Evolutionary conservation across 2,113 vertebrate species (phyloP).

Genomic region (Prinia subflava): DNA sequence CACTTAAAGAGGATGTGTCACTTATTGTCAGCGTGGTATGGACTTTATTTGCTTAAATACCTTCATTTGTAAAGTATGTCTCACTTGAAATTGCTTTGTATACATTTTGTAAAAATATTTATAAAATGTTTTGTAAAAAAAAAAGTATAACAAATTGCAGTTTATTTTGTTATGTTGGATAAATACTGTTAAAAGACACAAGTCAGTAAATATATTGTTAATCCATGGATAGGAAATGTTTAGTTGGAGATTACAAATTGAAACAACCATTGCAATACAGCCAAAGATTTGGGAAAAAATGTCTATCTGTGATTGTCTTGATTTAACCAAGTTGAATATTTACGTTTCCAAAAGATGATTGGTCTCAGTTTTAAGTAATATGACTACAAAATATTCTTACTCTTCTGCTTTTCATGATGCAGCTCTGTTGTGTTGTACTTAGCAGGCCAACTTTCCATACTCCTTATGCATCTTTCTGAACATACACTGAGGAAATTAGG

Average conservation of each 20-base stretch:
- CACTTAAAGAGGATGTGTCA: conserved; percentile 77
- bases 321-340: conserved; percentile 72
- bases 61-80: conserved; percentile 88
- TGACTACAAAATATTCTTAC: background rate
- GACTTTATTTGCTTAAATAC: conserved; percentile 83
- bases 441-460: background rate
- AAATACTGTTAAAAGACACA: conserved; percentile 85
- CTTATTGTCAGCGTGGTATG: conserved; percentile 80
- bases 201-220: conserved; percentile 85
- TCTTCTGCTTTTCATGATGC: background rate
- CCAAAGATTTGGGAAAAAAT: conserved; percentile 86
- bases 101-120: conserved; percentile 92
- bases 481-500: background rate
- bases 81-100: conserved; percentile 91
- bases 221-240: conserved; percentile 84
- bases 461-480: background rate
- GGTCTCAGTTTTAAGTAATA: background rate
- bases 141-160: conserved; percentile 86
- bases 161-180: conserved; percentile 92
- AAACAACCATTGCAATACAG: conserved; percentile 87
- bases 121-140: conserved; percentile 87
- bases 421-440: background rate
- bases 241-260: conserved; percentile 83
- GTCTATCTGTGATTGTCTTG: conserved; percentile 80
- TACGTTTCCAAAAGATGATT: conserved; percentile 17